Conservation (phyloP, 2,797 vertebrate species). For the Cephalopachus bancanus region DNA sequence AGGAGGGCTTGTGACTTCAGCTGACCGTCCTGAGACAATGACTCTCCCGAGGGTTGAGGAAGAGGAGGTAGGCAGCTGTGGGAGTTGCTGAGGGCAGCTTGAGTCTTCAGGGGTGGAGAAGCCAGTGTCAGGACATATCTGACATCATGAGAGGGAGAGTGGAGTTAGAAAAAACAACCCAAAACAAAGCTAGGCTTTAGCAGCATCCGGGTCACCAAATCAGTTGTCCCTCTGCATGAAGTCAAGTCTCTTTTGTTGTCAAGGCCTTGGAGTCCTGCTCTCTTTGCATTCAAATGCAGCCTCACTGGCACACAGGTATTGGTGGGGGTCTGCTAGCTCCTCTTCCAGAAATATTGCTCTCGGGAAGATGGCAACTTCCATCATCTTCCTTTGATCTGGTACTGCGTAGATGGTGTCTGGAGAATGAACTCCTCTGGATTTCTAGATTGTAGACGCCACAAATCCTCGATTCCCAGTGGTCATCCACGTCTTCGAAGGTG, state of each 20-base stretch:
- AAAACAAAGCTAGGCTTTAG: background rate
- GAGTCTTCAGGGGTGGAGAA: background rate
- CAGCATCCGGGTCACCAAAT: background rate
- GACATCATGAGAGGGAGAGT: background rate
- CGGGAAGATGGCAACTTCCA: background rate
- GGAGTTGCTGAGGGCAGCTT: background rate
- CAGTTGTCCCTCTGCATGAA: background rate
- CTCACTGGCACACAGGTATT: background rate
- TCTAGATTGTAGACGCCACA: background rate
- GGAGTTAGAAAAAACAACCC: background rate
- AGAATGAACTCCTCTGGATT: background rate
- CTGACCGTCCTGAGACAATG: background rate
- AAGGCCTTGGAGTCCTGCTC: background rate
- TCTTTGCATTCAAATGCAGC: background rate
- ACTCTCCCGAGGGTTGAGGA: background rate
- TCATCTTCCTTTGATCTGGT: background rate
- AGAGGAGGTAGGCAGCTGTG: background rate
- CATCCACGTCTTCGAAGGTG: background rate
- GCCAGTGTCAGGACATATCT: background rate
- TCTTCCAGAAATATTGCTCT: background rate
- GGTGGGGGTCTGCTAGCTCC: background rate
- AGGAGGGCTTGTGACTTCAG: background rate
- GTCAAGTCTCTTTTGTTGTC: background rate
- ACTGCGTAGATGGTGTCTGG: background rate
- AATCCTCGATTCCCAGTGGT: background rate